Evolutionary conservation across 2,888 invertebrate species (phyloP).

Genomic region (Linhomoeus sp.): DNA sequence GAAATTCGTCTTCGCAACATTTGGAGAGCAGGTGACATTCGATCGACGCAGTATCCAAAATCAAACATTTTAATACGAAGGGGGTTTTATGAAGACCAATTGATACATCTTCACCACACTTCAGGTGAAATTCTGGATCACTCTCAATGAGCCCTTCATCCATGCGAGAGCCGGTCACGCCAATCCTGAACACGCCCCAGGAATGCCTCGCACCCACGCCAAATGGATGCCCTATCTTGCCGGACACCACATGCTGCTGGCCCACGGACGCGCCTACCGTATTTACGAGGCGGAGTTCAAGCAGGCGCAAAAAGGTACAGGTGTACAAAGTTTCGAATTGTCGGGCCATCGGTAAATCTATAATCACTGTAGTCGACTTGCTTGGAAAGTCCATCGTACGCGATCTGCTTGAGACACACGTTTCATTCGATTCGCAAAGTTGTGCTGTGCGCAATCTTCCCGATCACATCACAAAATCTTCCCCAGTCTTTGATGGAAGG

Average conservation of each 20-base stretch:
- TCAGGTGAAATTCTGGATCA: conserved; percentile 44
- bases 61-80: no score
- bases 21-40: conserved; percentile 29
- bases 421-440: no score
- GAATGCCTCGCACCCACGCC: background rate
- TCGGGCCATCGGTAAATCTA: no score
- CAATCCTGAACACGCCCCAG: conserved; percentile 7
- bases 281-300: conserved; percentile 42
- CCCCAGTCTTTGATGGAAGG: no score
- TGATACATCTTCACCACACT: no score
- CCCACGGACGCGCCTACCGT: conserved; percentile 45
- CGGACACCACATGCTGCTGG: conserved; percentile 42
- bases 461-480: no score
- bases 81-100: background rate
- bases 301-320: conserved; percentile 9
- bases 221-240: conserved; percentile 36
- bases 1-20: conserved; percentile 25
- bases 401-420: no score
- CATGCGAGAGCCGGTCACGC: conserved; percentile 24
- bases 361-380: no score
- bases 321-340: background rate
- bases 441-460: no score
- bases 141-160: conserved; percentile 51
- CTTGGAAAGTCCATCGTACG: no score
- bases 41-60: no score